Base-by-base conservation (phyloP, 2,113 vertebrate species). In the Entelurus aequoreus region DNA sequence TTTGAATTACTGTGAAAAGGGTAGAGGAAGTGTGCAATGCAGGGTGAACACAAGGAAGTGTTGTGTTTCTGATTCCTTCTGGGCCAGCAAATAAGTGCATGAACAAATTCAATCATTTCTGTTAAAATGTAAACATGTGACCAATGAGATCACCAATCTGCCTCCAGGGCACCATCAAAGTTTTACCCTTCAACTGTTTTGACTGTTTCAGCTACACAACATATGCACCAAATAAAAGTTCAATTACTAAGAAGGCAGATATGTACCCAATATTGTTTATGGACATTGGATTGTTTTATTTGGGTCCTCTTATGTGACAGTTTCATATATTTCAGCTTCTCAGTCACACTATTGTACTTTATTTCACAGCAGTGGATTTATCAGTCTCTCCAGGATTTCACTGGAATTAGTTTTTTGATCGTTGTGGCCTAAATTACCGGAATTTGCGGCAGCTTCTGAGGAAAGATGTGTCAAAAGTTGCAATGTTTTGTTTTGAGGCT, bases 1-100 rank as follows among this genome's bases (percentile, higher is more conserved):
- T 57, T 57, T 40, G 38, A 57, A 57, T 42, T 12, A 38, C 54
- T 57, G 54, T 57, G 54, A 57, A 57, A 57, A 57, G 54, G 54
- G 54, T 42, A 57, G 54, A 57, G n/a, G 38, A n/a, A 57, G 38
- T 57, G 37, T 16, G 4, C 37, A 38, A 57, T 40, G 9, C 38
- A 19, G 54, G 37, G 37, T 19, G 15, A 57, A 57, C n/a, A n/a
- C n/a, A 44, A 57, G 54, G 42, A 38, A 38, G 36, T 15, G 35
- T 54, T 15, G 52, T 42, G 36, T 38, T 12, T 57, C 38, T 12
- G 37, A 57, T 57, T 57, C 38, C 37, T 57, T 44, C 38, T 44
- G 38, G 2, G 42, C 38, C 37, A 42, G 54, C 54, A 16, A 56
- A 19, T 56, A 56, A 9, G 54, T 9, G n/a, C 37, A 37, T 42